Evolutionary conservation across 2,113 vertebrate species (phyloP).

Genomic region (Eubucco bourcierii): DNA sequence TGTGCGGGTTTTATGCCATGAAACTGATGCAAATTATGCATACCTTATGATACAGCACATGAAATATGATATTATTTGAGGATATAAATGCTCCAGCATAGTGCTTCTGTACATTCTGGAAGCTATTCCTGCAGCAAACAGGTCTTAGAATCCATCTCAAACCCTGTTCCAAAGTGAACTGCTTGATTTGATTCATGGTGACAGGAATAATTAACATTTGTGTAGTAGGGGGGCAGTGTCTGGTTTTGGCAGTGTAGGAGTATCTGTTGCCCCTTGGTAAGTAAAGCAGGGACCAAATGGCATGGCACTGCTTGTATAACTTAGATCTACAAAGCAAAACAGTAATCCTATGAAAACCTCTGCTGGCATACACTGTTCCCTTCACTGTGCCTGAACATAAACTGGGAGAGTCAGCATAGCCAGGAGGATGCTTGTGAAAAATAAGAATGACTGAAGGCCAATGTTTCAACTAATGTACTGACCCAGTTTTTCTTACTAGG

Average conservation of each 20-base stretch:
- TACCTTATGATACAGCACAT: background rate
- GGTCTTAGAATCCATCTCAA: background rate
- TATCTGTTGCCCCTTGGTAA: background rate
- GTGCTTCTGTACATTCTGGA: background rate
- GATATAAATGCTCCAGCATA: background rate
- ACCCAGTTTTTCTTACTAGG: background rate
- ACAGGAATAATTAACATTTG: background rate
- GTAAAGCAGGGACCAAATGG: background rate
- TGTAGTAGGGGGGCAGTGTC: background rate
- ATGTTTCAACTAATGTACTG: background rate
- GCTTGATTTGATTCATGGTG: background rate
- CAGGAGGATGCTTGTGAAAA: background rate
- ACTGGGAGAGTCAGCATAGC: background rate
- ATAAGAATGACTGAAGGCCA: background rate
- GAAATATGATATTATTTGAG: background rate
- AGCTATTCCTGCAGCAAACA: background rate
- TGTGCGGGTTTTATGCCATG: background rate
- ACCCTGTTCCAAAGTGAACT: background rate
- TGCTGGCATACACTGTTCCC: background rate
- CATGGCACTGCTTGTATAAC: background rate
- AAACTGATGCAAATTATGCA: background rate
- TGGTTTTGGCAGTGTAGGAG: background rate
- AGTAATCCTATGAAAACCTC: background rate
- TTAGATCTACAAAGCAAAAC: background rate
- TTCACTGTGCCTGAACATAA: background rate